Evolutionary conservation across 2,113 vertebrate genomes (phyloP).

Genomic region (Rhinopithecus roxellana): DNA sequence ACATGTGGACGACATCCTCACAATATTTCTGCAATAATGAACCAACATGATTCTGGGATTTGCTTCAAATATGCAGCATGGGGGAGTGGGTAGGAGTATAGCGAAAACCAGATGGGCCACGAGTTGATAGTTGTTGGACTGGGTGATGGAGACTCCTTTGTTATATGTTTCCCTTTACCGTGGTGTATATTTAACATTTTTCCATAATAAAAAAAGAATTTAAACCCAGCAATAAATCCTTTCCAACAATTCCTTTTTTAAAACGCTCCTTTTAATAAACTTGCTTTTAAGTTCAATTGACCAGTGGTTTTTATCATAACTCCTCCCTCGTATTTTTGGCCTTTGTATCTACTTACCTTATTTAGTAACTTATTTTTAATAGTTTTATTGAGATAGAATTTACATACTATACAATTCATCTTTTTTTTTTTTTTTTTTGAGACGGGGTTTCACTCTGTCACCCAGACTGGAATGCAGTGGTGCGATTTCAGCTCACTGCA

Average conservation of each 20-base stretch:
- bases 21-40: background rate
- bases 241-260: constrained; percentile 31
- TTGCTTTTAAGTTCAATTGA: constrained; percentile 3
- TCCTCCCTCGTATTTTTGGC: background rate
- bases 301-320: background rate
- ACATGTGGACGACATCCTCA: background rate
- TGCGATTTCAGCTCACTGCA: background rate
- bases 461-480: background rate
- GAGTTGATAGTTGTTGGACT: background rate
- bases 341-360: background rate
- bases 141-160: background rate
- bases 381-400: background rate
- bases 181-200: constrained; percentile 19
- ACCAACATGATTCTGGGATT: constrained; percentile 23
- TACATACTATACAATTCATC: background rate
- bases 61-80: background rate
- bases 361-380: constrained; percentile 5
- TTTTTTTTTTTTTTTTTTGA: background rate
- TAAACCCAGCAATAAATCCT: constrained; percentile 2
- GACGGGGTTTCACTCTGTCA: background rate
- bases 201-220: background rate
- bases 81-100: background rate
- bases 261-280: constrained; percentile 41
- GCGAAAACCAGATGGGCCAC: constrained; percentile 31
- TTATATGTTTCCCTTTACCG: background rate